phyloP scores from a whole-genome alignment of 2,113 vertebrate genomes.

The Gadus macrocephalus region DNA sequence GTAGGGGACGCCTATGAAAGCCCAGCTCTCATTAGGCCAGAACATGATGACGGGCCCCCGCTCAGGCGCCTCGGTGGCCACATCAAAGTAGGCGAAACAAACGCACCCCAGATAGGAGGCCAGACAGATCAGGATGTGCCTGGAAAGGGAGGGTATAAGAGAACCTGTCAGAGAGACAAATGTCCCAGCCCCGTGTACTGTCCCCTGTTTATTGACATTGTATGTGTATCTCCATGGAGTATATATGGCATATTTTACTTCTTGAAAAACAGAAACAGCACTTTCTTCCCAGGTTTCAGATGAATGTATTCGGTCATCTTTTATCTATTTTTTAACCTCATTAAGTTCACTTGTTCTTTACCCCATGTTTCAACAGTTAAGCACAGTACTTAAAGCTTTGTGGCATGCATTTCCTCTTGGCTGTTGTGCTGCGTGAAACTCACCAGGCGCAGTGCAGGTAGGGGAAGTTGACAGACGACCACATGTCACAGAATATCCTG shows the following conservation, averaged over 20 bases:
- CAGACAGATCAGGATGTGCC: conserved; percentile 96
- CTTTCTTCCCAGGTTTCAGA: no score
- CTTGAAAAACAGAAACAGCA: no score
- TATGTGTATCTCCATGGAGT: no score
- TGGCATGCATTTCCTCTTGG: no score
- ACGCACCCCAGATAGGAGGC: conserved; percentile 95
- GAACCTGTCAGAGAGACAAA: not conserved
- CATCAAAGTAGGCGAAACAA: conserved; percentile 96
- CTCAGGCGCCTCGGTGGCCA: conserved; percentile 90
- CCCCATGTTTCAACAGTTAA: no score
- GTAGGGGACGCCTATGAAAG: conserved; percentile 93
- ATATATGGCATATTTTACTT: no score
- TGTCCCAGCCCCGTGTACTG: no score
- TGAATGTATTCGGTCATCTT: no score
- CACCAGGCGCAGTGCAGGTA: conserved; percentile 96
- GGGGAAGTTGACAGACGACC: conserved; percentile 94
- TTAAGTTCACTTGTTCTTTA: no score
- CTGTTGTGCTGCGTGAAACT: conserved; percentile 44
- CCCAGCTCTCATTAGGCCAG: conserved; percentile 98
- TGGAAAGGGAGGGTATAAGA: conserved; percentile 49
- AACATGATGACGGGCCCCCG: conserved; percentile 95
- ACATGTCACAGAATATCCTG: conserved; percentile 91
- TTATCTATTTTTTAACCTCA: no score
- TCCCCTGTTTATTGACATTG: no score
- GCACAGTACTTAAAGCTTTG: no score